Conservation (phyloP, 2,888 invertebrate genomes). For the Phytoseiulus persimilis region DNA sequence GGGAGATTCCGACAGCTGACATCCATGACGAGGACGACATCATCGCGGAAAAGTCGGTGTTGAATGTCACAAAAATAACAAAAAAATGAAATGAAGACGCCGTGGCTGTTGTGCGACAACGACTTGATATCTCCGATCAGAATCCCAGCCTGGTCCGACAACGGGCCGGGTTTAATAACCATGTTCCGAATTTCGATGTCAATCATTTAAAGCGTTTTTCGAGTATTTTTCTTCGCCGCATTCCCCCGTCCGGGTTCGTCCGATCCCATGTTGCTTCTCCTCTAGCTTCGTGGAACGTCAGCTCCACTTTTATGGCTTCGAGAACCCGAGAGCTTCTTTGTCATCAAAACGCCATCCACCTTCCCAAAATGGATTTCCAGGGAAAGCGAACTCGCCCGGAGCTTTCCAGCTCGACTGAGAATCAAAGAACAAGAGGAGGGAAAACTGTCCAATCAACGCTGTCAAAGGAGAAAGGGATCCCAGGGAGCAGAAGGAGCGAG, state of each 20-base stretch:
- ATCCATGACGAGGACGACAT: background rate
- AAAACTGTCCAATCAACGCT: too few relatives aligned
- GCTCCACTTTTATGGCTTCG: too few relatives aligned
- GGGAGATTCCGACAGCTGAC: background rate
- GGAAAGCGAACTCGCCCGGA: too few relatives aligned
- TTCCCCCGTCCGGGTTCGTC: background rate
- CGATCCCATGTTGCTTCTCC: background rate
- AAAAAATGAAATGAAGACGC: background rate
- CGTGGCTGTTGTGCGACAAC: background rate
- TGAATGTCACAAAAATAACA: background rate
- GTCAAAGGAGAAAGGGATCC: too few relatives aligned
- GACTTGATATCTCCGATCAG: background rate
- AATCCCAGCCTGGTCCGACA: background rate
- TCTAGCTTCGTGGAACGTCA: too few relatives aligned
- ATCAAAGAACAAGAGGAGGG: too few relatives aligned
- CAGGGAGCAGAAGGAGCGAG: too few relatives aligned
- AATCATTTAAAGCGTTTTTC: background rate
- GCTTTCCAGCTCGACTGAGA: too few relatives aligned
- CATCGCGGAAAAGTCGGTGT: background rate
- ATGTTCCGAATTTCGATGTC: background rate
- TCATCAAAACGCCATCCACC: too few relatives aligned
- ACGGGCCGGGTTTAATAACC: background rate
- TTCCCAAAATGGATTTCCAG: too few relatives aligned
- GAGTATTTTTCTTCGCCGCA: background rate
- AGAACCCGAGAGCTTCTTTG: too few relatives aligned